Percentiles rank a stretch among this genome's conserved stretches.
Conservation (phyloP, 2,888 invertebrate genomes). For the Anagyrus pseudococci region DNA sequence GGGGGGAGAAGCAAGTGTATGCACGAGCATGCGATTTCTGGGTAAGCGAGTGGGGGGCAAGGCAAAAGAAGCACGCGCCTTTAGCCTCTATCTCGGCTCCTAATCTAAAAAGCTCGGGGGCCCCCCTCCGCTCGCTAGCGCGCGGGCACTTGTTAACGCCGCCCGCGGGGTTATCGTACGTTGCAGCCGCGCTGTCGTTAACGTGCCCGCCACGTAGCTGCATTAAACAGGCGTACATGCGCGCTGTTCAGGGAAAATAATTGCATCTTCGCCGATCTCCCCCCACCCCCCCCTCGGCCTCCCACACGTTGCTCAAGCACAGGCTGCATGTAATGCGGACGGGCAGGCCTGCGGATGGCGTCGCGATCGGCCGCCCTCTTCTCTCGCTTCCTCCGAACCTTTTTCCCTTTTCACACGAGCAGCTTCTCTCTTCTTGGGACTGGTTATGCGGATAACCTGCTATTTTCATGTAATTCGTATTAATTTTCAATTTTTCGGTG, state of each 20-base stretch:
- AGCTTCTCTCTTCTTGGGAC: too few species aligned
- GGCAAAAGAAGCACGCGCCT: slow-evolving; percentile 21
- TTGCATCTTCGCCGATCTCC: slow-evolving; percentile 22
- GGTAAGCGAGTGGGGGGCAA: neutral
- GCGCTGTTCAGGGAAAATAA: slow-evolving; percentile 36
- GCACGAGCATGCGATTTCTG: neutral
- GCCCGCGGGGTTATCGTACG: slow-evolving; percentile 44
- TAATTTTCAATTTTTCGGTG: too few species aligned
- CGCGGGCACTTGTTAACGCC: slow-evolving; percentile 54
- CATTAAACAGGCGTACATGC: slow-evolving; percentile 34
- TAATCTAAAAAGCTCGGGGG: slow-evolving; percentile 48
- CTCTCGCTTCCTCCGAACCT: too few species aligned
- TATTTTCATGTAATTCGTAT: too few species aligned
- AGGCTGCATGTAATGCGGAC: too few species aligned
- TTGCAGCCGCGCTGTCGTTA: slow-evolving; percentile 44
- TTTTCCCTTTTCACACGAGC: too few species aligned
- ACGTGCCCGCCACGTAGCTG: slow-evolving; percentile 42
- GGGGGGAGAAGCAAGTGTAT: neutral
- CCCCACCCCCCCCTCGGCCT: too few species aligned
- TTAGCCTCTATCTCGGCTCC: slow-evolving; percentile 43
- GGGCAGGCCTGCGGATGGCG: too few species aligned
- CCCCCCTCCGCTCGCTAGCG: slow-evolving; percentile 50
- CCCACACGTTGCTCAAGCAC: too few species aligned
- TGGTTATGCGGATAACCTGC: too few species aligned
- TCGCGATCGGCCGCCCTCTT: too few species aligned